Percentiles rank a stretch among this genome's conserved stretches.
Conservation (phyloP, 2,113 vertebrate species). For the Merops nubicus region DNA sequence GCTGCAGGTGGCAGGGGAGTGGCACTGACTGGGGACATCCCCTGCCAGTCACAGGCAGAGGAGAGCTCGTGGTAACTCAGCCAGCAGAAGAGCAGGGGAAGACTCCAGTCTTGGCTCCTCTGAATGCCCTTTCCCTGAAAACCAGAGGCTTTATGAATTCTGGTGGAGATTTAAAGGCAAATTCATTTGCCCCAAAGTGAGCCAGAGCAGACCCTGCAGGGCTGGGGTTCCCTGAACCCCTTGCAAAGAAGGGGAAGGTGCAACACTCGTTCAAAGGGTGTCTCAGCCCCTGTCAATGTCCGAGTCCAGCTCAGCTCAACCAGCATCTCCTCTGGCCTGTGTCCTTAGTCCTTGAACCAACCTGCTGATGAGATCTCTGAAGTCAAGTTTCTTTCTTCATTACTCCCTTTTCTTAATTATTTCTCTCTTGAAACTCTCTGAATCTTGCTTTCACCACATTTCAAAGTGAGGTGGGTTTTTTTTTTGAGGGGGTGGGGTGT, state of each 20-base stretch:
- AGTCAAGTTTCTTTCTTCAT: not conserved
- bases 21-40: not conserved
- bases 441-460: not conserved
- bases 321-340: accelerated
- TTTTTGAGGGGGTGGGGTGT: not conserved
- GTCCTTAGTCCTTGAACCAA: not conserved
- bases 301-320: not conserved
- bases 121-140: not conserved
- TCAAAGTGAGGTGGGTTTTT: not conserved
- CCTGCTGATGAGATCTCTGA: not conserved
- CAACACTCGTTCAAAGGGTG: accelerated
- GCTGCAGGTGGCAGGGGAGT: not conserved
- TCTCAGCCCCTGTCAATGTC: accelerated
- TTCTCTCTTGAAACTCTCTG: not conserved
- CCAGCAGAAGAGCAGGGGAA: not conserved
- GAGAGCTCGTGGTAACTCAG: not conserved
- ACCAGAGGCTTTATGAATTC: not conserved
- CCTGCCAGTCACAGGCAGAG: accelerated
- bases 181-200: not conserved
- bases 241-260: accelerated
- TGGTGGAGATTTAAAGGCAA: not conserved
- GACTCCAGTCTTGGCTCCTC: not conserved
- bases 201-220: not conserved
- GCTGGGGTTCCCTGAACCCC: not conserved
- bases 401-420: not conserved